Evolutionary conservation across 2,888 invertebrate genomes (phyloP).

Genomic region (Perizoma affinitatum): DNA sequence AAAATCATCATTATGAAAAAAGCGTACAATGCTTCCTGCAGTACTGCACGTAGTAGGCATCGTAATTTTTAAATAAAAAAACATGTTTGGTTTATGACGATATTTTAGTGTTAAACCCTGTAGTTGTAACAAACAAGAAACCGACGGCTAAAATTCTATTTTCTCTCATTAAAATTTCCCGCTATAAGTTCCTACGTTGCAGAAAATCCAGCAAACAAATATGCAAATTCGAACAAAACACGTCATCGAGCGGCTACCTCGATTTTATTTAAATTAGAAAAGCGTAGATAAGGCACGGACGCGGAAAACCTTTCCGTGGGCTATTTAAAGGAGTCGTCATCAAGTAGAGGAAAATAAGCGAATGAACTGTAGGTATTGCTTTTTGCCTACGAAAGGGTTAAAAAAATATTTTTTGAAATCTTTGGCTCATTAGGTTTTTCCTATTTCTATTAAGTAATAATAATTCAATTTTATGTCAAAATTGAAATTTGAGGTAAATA

Average conservation of each 20-base stretch:
- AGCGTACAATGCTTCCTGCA: too few species aligned
- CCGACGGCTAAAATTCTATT: constrained; percentile 2
- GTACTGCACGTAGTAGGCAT: too few species aligned
- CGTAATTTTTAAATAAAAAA: too few species aligned
- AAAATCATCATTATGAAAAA: too few species aligned
- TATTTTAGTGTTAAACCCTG: not conserved
- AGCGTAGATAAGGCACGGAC: constrained; percentile 66
- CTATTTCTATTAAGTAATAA: too few species aligned
- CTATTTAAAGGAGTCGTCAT: constrained; percentile 63
- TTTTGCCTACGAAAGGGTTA: constrained; percentile 1
- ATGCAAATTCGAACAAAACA: constrained; percentile 43
- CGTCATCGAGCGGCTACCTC: constrained; percentile 45
- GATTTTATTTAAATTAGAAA: constrained; percentile 58
- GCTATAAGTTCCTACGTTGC: constrained; percentile 25
- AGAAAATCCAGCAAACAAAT: constrained; percentile 33
- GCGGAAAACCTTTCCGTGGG: constrained; percentile 61
- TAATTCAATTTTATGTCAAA: too few species aligned
- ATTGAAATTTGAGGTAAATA: too few species aligned
- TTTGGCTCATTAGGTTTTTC: too few species aligned
- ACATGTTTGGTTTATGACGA: not conserved
- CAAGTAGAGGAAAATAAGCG: constrained; percentile 70
- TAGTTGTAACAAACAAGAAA: constrained; percentile 2
- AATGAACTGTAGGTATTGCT: constrained; percentile 63
- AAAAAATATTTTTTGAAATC: not conserved
- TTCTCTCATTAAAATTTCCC: constrained; percentile 26